phyloP scores from a whole-genome alignment of 2,797 vertebrate species.

The Phrynocephalus vlangalii region DNA sequence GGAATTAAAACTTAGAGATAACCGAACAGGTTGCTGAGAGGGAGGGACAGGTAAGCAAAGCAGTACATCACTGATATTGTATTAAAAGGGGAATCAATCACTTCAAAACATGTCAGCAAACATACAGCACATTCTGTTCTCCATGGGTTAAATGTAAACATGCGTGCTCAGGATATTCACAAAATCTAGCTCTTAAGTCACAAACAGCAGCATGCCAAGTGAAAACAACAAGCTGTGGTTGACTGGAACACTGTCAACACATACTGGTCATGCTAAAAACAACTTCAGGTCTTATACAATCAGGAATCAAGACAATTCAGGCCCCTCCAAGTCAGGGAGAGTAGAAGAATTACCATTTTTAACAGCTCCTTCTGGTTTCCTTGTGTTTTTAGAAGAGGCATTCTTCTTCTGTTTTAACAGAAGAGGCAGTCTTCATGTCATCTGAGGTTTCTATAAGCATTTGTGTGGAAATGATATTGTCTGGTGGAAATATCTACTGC shows the following conservation, averaged over 20 bases:
- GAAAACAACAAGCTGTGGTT: not conserved
- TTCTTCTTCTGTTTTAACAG: not conserved
- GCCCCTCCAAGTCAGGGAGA: not conserved
- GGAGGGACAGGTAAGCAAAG: not conserved
- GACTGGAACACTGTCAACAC: too few species aligned
- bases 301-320: not conserved
- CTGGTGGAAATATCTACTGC: not conserved
- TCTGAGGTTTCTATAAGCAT: not conserved
- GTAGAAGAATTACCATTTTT: not conserved
- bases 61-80: not conserved
- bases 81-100: not conserved
- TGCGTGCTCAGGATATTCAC: not conserved
- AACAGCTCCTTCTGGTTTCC: not conserved
- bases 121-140: not conserved
- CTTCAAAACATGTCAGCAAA: not conserved
- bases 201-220: not conserved
- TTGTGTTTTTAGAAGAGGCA: not conserved
- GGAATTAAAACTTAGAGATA: slow-evolving; percentile 8
- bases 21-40: not conserved
- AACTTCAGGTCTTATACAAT: not conserved
- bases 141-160: not conserved
- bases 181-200: not conserved
- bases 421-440: not conserved
- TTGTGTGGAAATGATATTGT: not conserved
- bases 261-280: not conserved